Evolutionary conservation across 2,113 vertebrate species (phyloP).

Genomic region (Scomber colias): DNA sequence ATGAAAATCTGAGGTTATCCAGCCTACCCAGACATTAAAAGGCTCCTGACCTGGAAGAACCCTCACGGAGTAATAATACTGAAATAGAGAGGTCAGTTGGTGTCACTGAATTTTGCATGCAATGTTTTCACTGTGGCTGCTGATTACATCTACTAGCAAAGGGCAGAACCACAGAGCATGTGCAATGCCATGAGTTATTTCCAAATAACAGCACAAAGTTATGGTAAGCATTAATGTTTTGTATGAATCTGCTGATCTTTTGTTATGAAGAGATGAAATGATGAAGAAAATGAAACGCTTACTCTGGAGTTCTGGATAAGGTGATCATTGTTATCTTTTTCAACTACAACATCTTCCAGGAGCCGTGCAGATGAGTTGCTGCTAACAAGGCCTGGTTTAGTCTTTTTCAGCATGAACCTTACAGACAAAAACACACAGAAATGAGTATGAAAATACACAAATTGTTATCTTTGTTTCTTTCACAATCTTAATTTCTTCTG

Average conservation of each 20-base stretch:
- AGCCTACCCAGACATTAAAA: constrained; percentile 95
- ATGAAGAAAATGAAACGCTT: constrained; percentile 41
- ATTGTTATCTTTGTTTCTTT: neutral
- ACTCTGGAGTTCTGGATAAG: constrained; percentile 92
- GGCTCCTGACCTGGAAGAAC: constrained; percentile 95
- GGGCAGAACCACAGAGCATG: neutral
- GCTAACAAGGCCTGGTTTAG: constrained; percentile 90
- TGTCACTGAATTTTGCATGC: constrained; percentile 14
- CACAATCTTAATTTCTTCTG: neutral
- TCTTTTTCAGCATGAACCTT: constrained; percentile 93
- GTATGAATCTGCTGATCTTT: neutral
- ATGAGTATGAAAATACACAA: neutral
- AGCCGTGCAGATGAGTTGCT: constrained; percentile 92
- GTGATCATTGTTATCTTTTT: constrained; percentile 89
- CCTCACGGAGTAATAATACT: constrained; percentile 96
- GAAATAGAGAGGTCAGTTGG: constrained; percentile 59
- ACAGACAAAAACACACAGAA: constrained; percentile 36
- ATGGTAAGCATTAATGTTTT: neutral
- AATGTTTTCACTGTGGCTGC: neutral
- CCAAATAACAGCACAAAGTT: neutral
- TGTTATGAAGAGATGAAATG: neutral
- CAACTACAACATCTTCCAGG: constrained; percentile 93
- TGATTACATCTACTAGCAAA: constrained; percentile 7
- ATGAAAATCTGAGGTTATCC: constrained; percentile 95
- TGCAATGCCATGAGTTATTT: neutral